Evolutionary conservation across 2,797 vertebrate genomes (phyloP), one percentile per base, ranked within the genome.

Genomic region (Eulemur coronatus): DNA sequence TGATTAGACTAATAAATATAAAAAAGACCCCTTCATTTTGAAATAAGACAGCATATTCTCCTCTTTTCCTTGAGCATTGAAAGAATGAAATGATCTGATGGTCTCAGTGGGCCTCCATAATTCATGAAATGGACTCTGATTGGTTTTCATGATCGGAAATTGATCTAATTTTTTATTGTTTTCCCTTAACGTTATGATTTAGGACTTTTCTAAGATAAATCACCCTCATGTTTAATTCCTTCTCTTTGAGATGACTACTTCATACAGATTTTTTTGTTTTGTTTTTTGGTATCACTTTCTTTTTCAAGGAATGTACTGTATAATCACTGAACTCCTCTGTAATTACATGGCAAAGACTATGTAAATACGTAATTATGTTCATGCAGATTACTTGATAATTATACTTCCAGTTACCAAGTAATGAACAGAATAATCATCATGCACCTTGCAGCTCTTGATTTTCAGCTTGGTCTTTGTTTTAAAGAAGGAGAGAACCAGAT

Each of bases 301-400:
- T 97, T 98, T 98, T 86, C 96, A 97, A 98, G 98, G 95, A 98
- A 98, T 98, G 97, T 85, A 89, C 97, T 98, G 97, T 98, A 98
- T 99, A 99, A 99, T 99, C 98, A 98, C 96, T 28, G 95, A 98
- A 96, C 98, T 98, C 98, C 98, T 98, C 98, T 98, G 97, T 98
- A 98, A 99, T 99, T 99, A 99, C 94, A 95, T 95, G 97, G 98
- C 98, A 98, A 99, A 99, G 98, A 99, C 98, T 98, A 98, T 98
- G 98, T 99, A 99, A 99, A 99, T 99, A 99, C 98, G 73, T 98
- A 99, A 99, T 99, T 99, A 99, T 99, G 98, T 98, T 98, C 98
- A 99, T 99, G 98, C 98, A 99, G 98, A 99, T 99, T 99, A 98
- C 98, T 98, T 99, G 98, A 98, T 99, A 99, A 99, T 99, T 99